phyloP scores from a whole-genome alignment of 2,888 invertebrate genomes.

The Polietes domitor region DNA sequence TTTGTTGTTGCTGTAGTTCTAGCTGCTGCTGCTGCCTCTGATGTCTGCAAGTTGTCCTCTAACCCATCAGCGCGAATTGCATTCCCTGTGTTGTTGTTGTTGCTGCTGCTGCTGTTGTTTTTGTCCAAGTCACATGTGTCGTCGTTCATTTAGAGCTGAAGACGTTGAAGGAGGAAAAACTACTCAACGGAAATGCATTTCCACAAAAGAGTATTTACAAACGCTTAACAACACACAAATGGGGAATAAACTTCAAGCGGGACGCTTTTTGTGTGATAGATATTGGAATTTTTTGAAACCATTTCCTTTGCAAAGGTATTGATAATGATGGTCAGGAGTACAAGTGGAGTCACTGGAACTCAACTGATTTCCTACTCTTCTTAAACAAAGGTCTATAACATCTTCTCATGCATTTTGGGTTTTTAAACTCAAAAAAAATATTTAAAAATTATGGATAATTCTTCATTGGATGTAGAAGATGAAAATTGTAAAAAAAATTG shows the following conservation, averaged over 20 bases:
- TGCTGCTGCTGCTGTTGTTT: neutral
- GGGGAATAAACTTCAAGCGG: constrained; percentile 24
- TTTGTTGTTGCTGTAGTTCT: constrained; percentile 19
- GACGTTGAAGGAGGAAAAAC: constrained; percentile 28
- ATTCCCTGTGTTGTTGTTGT: neutral
- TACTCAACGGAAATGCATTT: constrained; percentile 59
- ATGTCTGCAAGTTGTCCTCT: constrained; percentile 48
- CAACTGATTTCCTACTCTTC: too few relatives aligned
- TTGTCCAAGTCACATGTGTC: constrained; percentile 24
- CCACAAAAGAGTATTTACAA: constrained; percentile 38
- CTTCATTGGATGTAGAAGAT: too few relatives aligned
- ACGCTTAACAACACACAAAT: constrained; percentile 55
- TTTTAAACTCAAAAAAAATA: too few relatives aligned
- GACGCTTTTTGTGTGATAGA: neutral
- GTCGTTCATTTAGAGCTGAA: constrained; percentile 46
- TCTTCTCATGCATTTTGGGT: too few relatives aligned
- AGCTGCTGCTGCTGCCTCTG: too few relatives aligned
- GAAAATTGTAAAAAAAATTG: too few relatives aligned
- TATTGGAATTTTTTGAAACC: too few relatives aligned
- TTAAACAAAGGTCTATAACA: too few relatives aligned
- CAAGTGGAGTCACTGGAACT: too few relatives aligned
- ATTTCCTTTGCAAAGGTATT: too few relatives aligned
- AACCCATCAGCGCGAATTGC: constrained; percentile 45
- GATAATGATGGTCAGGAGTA: too few relatives aligned
- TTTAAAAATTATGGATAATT: too few relatives aligned